phyloP scores from a whole-genome alignment of 2,113 vertebrate genomes.

The Mus pahari region DNA sequence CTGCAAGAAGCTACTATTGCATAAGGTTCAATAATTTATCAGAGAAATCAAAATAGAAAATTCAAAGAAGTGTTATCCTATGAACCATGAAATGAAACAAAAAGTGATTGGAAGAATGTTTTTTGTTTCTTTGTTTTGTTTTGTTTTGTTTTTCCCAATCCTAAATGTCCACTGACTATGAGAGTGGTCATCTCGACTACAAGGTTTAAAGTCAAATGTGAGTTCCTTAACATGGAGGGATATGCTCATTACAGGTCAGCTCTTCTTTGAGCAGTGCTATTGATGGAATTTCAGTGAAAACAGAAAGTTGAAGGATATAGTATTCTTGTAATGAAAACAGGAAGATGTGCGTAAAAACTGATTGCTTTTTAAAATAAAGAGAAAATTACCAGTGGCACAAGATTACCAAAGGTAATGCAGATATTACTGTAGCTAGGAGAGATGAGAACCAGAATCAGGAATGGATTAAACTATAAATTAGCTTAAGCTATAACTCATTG shows the following conservation, averaged over 20 bases:
- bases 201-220: not conserved
- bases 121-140: no score
- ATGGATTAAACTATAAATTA: no score
- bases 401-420: not conserved
- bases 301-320: not conserved
- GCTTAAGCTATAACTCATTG: not conserved
- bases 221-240: not conserved
- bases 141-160: not conserved
- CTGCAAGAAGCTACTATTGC: not conserved
- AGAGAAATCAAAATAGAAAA: not conserved
- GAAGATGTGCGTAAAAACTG: not conserved
- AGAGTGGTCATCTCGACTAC: not conserved
- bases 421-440: not conserved
- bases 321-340: no score
- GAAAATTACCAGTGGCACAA: not conserved
- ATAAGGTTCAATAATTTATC: not conserved
- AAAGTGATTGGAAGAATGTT: not conserved
- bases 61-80: not conserved
- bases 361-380: not conserved
- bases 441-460: rapidly evolving
- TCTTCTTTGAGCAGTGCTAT: not conserved
- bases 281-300: not conserved
- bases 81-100: not conserved
- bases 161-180: not conserved
- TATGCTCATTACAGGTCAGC: not conserved